Evolutionary conservation across 2,888 invertebrate species (phyloP), one percentile per base, ranked within the genome.

Genomic region (Microctonus hyperodae): DNA sequence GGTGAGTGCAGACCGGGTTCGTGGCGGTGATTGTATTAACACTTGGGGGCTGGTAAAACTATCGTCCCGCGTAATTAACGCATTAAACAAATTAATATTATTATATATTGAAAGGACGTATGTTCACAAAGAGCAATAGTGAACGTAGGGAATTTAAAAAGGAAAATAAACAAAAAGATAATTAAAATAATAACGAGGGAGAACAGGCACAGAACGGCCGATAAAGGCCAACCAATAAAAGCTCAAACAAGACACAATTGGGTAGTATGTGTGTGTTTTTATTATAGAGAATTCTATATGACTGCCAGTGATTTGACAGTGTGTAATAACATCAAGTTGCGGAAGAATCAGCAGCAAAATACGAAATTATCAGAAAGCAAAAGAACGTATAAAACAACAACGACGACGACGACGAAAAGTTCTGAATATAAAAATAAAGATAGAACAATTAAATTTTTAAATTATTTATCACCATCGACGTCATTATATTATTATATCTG

Each of bases 1-100:
- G 73, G 72, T 69, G 73, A 73, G 72, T 69, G 72, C 68, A 73
- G 73, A 72, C 71, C 72, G 72, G 72, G 73, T 70, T 73, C 71
- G 73, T 72, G 73, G 72, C 73, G 73, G 73, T 73, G 73, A 73
- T 71, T 65, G 73, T 70, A 70, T 73, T 68, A 68, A 67, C 70
- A 71, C 71, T 70, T 67, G 67, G 69, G 44, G 70, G 66, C 72
- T 72, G 67, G 55, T 48, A 23, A 53, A 62, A 66, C 50, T 68
- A 63, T 69, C 69, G 67, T 69, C 67, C 66, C 70, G 65, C 64
- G 33, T 22, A 25, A 55, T 67, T 68, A 67, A 69, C 70, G 68
- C 62, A 67, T 65, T 25, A 55, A 20, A 16, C 35, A 55, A 37
- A 31, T 56, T 11, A n/a, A 20, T 23, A 33, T 58, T 60, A 57